Conservation (phyloP, 2,113 vertebrate species). For the Collichthys lucidus region DNA sequence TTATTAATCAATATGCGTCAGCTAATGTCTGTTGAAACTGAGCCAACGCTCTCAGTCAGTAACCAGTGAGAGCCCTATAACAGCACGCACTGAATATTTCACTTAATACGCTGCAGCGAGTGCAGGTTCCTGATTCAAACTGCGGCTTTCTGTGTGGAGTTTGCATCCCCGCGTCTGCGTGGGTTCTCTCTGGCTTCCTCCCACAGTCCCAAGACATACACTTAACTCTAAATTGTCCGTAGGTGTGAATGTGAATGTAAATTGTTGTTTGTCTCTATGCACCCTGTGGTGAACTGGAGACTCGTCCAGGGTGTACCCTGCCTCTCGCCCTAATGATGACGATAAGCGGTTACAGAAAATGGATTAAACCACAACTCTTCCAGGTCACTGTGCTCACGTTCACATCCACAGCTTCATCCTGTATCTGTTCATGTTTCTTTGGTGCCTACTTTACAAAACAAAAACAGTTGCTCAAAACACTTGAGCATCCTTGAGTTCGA, state of each 20-base stretch:
- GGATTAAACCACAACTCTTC: not conserved
- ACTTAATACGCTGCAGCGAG: slow-evolving; percentile 15
- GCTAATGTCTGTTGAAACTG: slow-evolving; percentile 15
- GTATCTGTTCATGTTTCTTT: not conserved
- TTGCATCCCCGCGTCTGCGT: too few species aligned
- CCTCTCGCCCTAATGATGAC: too few species aligned
- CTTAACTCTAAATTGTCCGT: too few species aligned
- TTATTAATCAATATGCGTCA: slow-evolving; percentile 36
- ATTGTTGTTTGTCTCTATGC: too few species aligned
- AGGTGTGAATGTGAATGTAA: too few species aligned
- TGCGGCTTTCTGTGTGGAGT: too few species aligned
- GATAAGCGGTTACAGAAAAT: too few species aligned
- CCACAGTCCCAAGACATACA: too few species aligned
- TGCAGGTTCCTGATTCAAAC: too few species aligned
- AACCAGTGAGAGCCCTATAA: slow-evolving; percentile 1
- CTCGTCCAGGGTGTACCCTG: too few species aligned
- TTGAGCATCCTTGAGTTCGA: not conserved
- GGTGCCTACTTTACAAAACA: not conserved
- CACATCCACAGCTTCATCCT: not conserved
- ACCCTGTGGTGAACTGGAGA: too few species aligned
- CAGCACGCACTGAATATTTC: slow-evolving; percentile 3
- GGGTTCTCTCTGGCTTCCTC: too few species aligned
- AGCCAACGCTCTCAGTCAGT: not conserved
- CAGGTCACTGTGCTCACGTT: not conserved
- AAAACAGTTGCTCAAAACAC: not conserved